These are phyloP conservation scores for Heliconius hortense DNA, from an alignment of 2,888 invertebrate species.

Conservation along the genomic window DNA sequence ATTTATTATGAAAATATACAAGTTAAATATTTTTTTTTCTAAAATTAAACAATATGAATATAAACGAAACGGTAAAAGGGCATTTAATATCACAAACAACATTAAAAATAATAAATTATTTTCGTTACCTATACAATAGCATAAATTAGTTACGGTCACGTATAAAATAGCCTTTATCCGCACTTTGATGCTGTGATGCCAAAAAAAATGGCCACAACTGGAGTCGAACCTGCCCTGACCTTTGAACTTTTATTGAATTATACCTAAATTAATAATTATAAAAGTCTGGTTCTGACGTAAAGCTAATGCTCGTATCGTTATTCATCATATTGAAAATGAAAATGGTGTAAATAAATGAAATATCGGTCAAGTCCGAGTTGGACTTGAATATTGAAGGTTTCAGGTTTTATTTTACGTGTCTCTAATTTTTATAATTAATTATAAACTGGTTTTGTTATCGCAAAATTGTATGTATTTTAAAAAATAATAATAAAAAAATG, in stretches of 20 bases:
- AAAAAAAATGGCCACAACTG: constrained; percentile 3
- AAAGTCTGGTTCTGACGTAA: background rate
- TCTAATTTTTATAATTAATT: no score
- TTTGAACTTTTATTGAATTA: background rate
- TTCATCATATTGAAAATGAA: background rate
- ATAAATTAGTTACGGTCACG: constrained; percentile 1
- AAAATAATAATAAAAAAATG: no score
- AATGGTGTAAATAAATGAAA: background rate
- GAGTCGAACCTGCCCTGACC: background rate
- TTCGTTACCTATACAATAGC: background rate
- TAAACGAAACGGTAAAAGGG: background rate
- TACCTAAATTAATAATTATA: background rate
- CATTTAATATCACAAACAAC: background rate
- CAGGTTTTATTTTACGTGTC: no score
- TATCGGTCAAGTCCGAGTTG: background rate
- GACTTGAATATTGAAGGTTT: no score
- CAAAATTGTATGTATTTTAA: no score
- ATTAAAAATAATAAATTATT: background rate
- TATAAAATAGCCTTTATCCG: background rate
- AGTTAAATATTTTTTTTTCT: no score
- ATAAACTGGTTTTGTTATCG: no score
- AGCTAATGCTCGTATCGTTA: background rate
- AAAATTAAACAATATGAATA: background rate
- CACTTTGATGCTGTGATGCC: background rate
- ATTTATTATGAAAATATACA: no score